Evolutionary conservation across 2,113 vertebrate species (phyloP).

Genomic region (Heteronetta atricapilla): DNA sequence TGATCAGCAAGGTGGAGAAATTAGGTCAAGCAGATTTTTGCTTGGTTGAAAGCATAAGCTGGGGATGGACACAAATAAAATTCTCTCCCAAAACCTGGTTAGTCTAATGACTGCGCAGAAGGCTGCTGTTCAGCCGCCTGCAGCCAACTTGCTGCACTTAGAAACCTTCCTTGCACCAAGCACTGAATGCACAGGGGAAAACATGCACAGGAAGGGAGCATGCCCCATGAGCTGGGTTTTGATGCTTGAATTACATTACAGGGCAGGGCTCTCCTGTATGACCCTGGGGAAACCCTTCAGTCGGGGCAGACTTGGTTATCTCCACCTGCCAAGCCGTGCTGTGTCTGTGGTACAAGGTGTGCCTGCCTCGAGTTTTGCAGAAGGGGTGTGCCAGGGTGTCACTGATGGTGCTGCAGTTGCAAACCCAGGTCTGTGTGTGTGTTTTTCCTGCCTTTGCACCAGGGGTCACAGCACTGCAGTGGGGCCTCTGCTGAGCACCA

Average conservation of each 20-base stretch:
- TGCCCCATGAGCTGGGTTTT: neutral
- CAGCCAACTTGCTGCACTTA: neutral
- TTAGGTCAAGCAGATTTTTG: constrained; percentile 65
- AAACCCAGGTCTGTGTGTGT: neutral
- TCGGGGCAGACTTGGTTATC: neutral
- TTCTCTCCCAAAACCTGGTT: constrained; percentile 6
- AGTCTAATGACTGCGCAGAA: neutral
- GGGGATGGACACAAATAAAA: constrained; percentile 37
- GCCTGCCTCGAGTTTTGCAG: neutral
- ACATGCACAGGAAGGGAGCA: neutral
- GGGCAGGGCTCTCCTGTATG: neutral
- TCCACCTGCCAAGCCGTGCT: neutral
- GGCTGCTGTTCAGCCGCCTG: neutral
- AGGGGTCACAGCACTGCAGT: neutral
- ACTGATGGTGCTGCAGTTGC: neutral
- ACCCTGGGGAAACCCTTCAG: neutral
- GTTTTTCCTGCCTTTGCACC: rapidly evolving
- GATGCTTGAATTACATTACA: neutral
- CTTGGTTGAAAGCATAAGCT: constrained; percentile 50
- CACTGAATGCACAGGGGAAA: rapidly evolving
- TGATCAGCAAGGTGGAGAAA: constrained; percentile 65
- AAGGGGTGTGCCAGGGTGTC: neutral
- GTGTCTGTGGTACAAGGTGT: rapidly evolving
- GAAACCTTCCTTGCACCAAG: neutral
- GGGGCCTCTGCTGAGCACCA: neutral